These are phyloP conservation scores for Stegana nigrithorax DNA, from an alignment of 2,888 invertebrate species.

Conservation along the genomic window DNA sequence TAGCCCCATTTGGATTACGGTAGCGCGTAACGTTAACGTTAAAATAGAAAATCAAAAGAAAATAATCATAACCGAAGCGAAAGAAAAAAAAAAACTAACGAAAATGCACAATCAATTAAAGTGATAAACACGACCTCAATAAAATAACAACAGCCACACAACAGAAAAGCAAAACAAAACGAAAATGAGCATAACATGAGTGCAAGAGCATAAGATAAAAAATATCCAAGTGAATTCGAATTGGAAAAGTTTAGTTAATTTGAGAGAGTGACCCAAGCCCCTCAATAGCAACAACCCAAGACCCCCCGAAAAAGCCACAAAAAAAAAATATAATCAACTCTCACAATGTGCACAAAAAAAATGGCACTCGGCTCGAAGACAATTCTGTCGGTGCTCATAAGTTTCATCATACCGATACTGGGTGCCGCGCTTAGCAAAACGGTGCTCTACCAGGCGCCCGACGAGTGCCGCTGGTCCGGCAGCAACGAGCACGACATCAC, in stretches of 20 bases:
- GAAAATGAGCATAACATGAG: background rate
- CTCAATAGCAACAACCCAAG: too few species aligned
- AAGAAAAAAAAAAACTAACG: constrained; percentile 24
- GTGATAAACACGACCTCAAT: background rate
- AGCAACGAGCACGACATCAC: constrained; percentile 73
- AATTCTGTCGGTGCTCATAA: constrained; percentile 63
- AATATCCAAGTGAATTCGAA: background rate
- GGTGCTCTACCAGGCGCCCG: constrained; percentile 81
- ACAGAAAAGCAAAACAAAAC: background rate
- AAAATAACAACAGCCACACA: too few species aligned
- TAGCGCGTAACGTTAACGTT: constrained; percentile 46
- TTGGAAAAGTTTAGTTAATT: background rate
- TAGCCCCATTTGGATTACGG: constrained; percentile 63
- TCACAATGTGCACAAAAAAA: constrained; percentile 38
- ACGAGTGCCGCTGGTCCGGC: constrained; percentile 76
- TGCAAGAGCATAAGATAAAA: constrained; percentile 6
- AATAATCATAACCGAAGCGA: constrained; percentile 12
- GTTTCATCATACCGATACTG: constrained; percentile 65
- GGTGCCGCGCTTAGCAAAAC: constrained; percentile 68
- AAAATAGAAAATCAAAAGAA: constrained; percentile 14
- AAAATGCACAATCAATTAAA: constrained; percentile 29
- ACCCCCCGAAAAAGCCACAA: constrained; percentile 36
- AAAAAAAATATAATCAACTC: background rate
- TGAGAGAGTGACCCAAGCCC: too few species aligned
- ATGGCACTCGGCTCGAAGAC: constrained; percentile 52